phyloP scores from a whole-genome alignment of 37 sponge, comb jelly and placozoan species.

The Diacarnus erythraeanus region DNA sequence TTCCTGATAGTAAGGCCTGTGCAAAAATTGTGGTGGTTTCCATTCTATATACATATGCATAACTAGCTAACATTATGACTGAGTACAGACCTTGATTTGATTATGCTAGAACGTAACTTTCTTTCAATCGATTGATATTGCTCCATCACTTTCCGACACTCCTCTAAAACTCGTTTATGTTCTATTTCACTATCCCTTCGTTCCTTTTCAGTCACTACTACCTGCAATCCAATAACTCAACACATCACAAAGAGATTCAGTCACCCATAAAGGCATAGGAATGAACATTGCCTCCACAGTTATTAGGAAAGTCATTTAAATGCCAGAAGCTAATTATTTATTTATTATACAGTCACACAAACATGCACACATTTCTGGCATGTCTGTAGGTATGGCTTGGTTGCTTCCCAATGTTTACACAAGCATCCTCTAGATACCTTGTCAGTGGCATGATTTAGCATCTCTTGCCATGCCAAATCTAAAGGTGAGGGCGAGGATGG shows the following conservation, averaged over 20 bases:
- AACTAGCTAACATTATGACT: not conserved
- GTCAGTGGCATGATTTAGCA: constrained; percentile 61
- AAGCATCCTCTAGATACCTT: constrained; percentile 25
- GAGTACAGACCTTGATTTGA: constrained; percentile 32
- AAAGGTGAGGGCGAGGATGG: constrained; percentile 17
- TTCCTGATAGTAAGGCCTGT: constrained; percentile 51
- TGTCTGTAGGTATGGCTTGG: too few relatives aligned
- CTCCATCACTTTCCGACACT: constrained; percentile 15
- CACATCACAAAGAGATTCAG: too few relatives aligned
- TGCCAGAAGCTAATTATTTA: not conserved
- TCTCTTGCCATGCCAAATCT: constrained; percentile 59
- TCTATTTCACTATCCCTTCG: constrained; percentile 46
- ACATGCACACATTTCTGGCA: not conserved
- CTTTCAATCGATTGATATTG: constrained; percentile 18
- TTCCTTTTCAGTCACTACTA: constrained; percentile 48
- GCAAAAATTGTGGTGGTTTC: not conserved
- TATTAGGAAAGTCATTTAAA: too few relatives aligned
- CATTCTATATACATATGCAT: not conserved
- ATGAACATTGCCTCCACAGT: too few relatives aligned
- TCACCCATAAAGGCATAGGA: too few relatives aligned
- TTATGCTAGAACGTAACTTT: constrained; percentile 28
- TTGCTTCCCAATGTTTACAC: not conserved
- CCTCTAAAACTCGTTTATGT: constrained; percentile 25
- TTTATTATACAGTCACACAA: not conserved
- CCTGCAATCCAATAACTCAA: constrained; percentile 29